Evolutionary conservation across 2,888 invertebrate genomes (phyloP).

Genomic region (Drosophila tripunctata): DNA sequence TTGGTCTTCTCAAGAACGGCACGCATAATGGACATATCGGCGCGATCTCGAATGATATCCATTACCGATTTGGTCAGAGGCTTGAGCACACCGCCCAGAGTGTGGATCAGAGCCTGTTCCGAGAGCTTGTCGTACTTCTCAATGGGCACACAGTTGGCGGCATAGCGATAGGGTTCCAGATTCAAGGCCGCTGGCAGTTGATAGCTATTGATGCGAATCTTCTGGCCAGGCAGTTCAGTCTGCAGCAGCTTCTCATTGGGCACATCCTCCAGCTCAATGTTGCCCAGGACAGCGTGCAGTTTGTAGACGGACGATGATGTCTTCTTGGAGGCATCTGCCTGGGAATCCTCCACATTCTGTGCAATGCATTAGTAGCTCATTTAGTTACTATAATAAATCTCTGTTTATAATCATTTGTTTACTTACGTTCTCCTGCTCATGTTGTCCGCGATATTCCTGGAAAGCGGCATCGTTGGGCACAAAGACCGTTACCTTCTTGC

Average conservation of each 20-base stretch:
- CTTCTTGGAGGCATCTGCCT: slow-evolving; percentile 82
- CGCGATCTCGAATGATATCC: slow-evolving; percentile 86
- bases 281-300: slow-evolving; percentile 86
- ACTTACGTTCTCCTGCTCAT: slow-evolving; percentile 85
- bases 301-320: slow-evolving; percentile 85
- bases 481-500: slow-evolving; percentile 87
- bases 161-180: slow-evolving; percentile 82
- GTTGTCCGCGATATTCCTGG: slow-evolving; percentile 85
- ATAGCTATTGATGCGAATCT: slow-evolving; percentile 83
- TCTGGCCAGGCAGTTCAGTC: slow-evolving; percentile 79
- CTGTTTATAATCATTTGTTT: accelerated
- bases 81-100: slow-evolving; percentile 86
- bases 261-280: slow-evolving; percentile 86
- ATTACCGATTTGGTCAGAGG: slow-evolving; percentile 86
- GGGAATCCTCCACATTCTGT: slow-evolving; percentile 85
- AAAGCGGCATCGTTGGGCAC: slow-evolving; percentile 88
- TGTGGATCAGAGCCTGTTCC: slow-evolving; percentile 88
- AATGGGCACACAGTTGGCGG: slow-evolving; percentile 89
- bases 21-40: slow-evolving; percentile 86
- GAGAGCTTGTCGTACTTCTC: slow-evolving; percentile 87
- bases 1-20: slow-evolving; percentile 86
- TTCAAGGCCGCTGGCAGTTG: slow-evolving; percentile 76
- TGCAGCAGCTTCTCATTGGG: slow-evolving; percentile 86
- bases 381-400: not conserved
- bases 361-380: no score